These are phyloP conservation scores for Carcharodon carcharias DNA, from an alignment of 2,797 vertebrate genomes.

Conservation along the genomic window DNA sequence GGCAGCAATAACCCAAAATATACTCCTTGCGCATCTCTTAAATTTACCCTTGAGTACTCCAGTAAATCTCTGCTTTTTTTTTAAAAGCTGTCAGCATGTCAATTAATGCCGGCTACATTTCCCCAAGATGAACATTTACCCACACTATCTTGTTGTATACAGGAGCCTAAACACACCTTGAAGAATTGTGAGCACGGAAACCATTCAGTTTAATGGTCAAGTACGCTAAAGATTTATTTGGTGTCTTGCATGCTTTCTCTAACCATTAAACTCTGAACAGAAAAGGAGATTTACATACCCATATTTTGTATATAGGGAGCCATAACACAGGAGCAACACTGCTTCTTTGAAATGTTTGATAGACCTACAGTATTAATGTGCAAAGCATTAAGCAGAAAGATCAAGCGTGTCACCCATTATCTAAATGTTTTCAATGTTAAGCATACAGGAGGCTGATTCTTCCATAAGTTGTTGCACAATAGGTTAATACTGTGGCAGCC, in stretches of 20 bases:
- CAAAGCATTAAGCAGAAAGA: too few species aligned
- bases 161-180: background rate
- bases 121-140: conserved; percentile 49
- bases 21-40: background rate
- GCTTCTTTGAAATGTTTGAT: background rate
- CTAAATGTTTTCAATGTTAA: background rate
- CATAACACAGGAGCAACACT: background rate
- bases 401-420: background rate
- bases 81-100: conserved; percentile 63
- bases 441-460: background rate
- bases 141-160: background rate
- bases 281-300: background rate
- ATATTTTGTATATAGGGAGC: too few species aligned
- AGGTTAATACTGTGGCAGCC: background rate
- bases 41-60: conserved; percentile 43
- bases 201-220: conserved; percentile 7
- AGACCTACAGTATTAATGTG: background rate
- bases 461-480: background rate
- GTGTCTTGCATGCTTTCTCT: background rate
- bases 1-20: background rate
- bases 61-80: conserved; percentile 66
- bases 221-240: background rate
- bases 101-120: conserved; percentile 58
- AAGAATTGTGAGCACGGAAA: background rate
- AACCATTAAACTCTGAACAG: background rate